Base-by-base conservation (phyloP, 2,113 vertebrate species). In the Proteles cristata region DNA sequence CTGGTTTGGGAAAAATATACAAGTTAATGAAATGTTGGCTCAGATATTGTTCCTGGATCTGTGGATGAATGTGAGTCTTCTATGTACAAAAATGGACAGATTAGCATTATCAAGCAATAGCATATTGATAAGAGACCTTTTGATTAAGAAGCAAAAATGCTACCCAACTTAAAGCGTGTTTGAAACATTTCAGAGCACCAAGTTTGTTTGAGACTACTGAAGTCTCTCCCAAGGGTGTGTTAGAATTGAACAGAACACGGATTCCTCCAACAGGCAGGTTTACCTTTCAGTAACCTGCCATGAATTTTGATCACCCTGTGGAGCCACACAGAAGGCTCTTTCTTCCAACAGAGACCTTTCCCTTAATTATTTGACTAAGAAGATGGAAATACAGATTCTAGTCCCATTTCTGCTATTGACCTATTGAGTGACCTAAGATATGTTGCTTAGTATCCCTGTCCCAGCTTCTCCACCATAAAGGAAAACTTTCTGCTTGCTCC, bases 1-100 rank as follows among this genome's bases (percentile, higher is more conserved):
- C 65, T 94, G 53, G 74, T 96, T 98, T 95, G 66, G 90, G 94
- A 88, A 98, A 97, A 96, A 97, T 88, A 98, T 95, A 96, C 88
- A 97, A 97, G 77, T 90, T 96, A 95, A 97, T 96, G 93, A 93
- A 97, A 96, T 94, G 74, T 94, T 97, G 97, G 55, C 88, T 97
- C 76, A 83, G 53, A 93, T 94, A 76, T 80, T 97, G 77, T 95
- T 97, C 66, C 81, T 93, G 93, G 10, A 39, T 90, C 53, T 93
- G 66, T 68, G 61, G 33, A 35, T 92, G 80, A 88, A 97, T 95
- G 76, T 96, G 85, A 96, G 73, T 88, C 90, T 96, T 97, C 88
- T 93, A 1, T 89, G 77, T 86, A 82, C 63, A 88, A 94, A 90
- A 97, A 82, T 85, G 83, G 90, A 76, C 76, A 88, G 61, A 95